Base-by-base conservation (phyloP, 2,888 invertebrate species). In the Macaria liturata region DNA sequence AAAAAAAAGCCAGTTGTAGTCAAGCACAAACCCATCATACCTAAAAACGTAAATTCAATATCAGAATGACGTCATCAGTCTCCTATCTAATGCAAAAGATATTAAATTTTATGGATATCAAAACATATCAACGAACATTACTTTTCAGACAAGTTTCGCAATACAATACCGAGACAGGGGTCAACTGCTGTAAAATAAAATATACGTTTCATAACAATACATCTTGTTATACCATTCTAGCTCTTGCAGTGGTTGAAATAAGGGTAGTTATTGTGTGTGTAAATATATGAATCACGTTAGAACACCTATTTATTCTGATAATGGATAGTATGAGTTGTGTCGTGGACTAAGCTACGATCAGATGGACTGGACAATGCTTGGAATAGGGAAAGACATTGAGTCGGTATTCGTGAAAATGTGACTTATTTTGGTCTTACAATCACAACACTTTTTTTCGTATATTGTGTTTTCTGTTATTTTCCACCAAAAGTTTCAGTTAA, bases 291-390 rank as follows among this genome's bases (percentile, higher is more conserved):
- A 62, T 64, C 50, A 59, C 55, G 57, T 56, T 63, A 56, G 57
- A 52, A 57, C 58, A 64, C 66, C 66, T 65, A 68, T 68, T 68
- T 68, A 68, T 68, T 62, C 57, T 63, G 66, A 60, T 68, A 68
- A 68, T 66, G 66, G 67, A 65, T 60, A 62, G 61, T 66, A 74
- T 76, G 72, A 75, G 74, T 75, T 74, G 77, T 77, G 74, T 69
- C 69, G 68, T 74, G 80, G 73, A 77, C 76, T 73, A 70, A 71
- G 69, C 74, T 75, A 76, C 79, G 82, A 84, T 84, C 84, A 75
- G 84, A 84, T 83, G 82, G 63, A 76, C 77, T 80, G 82, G 81
- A 83, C 84, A 83, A 81, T 78, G 71, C 68, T 61, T 55, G 51
- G 60, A 68, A 67, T 61, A 66, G 50, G 61, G 30, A 73, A 71